Percentiles rank a stretch among this genome's conserved stretches.
Conservation (phyloP, 2,797 vertebrate species). For the Acipenser transmontanus region DNA sequence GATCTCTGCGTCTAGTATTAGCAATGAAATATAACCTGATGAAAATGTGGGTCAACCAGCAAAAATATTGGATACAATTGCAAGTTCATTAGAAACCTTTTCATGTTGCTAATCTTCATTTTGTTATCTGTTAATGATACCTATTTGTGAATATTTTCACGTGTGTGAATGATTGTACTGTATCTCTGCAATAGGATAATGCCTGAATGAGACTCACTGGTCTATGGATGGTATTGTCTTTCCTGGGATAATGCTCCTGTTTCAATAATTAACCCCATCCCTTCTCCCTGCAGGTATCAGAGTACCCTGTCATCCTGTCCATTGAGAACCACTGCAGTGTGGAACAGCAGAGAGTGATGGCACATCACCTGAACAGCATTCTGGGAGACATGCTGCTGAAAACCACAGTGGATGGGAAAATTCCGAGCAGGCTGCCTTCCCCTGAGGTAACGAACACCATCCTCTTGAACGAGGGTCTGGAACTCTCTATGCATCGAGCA, state of each 20-base stretch:
- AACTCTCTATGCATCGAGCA: too few species aligned
- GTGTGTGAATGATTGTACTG: neutral
- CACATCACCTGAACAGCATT: slow-evolving; percentile 68
- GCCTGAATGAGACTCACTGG: slow-evolving; percentile 21
- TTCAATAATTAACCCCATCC: slow-evolving; percentile 33
- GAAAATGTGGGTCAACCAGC: too few species aligned
- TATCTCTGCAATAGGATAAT: slow-evolving; percentile 25
- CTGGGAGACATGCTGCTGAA: slow-evolving; percentile 75
- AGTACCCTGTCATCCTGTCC: slow-evolving; percentile 86
- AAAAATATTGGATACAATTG: too few species aligned
- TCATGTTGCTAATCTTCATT: neutral
- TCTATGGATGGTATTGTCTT: slow-evolving; percentile 39
- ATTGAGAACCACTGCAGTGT: slow-evolving; percentile 88
- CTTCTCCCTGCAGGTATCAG: slow-evolving; percentile 56
- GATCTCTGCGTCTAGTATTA: neutral
- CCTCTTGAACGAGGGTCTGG: too few species aligned
- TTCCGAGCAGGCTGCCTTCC: slow-evolving; percentile 69
- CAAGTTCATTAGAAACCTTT: too few species aligned
- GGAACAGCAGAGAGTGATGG: slow-evolving; percentile 82
- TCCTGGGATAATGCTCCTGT: slow-evolving; percentile 27
- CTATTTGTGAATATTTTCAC: neutral
- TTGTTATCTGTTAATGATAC: neutral
- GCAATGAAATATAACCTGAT: too few species aligned
- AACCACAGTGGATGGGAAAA: slow-evolving; percentile 50
- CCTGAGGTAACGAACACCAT: slow-evolving; percentile 64